Evolutionary conservation across 92 coral and sea anemone genomes (phyloP), one percentile per base, ranked within the genome.

Genomic region (Epizoanthus rinbou): DNA sequence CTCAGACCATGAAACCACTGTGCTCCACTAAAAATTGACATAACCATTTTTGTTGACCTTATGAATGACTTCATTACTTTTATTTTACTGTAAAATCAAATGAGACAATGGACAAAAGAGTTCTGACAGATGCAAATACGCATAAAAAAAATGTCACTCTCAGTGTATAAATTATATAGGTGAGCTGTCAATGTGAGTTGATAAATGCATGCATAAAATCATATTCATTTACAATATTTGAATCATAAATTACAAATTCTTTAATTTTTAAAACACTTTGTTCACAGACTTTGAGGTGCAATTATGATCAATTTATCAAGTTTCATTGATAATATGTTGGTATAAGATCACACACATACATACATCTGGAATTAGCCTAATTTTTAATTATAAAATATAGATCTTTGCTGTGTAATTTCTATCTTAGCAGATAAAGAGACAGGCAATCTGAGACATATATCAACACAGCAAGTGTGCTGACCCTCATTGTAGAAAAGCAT

Each of bases 391-490:
- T 67, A 37, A 3, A 37, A 37, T 37, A 37, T 37, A 37, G 43
- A 41, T 14, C 22, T 67, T 28, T 67, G 17, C 6, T 76, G 66
- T 68, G 63, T 76, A 67, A 37, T 39, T 59, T 43, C 23, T 65
- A 60, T 57, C 80, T 74, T 74, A 56, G 43, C 64, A 63, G 56
- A 19, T 25, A 67, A 60, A 43, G 33, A 35, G 71, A 78, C 58
- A 78, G 52, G 70, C 71, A 22, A 78, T 59, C 72, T 78, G 59
- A 78, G 39, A 78, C 59, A 41, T 22, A 37, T 3, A 78, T 60
- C 82, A 78, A 37, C 71, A 43, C 58, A 63, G 8, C 24, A 18
- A 21, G 39, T 33, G 57, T 22, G 82, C 70, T 78, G 82, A 6
- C 22, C 41, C 47, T 60, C 22, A 78, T 78, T 57, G 11, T 16